Evolutionary conservation across 37 sponge, comb jelly and placozoan genomes (phyloP).

Genomic region (Halisarca cf. caerulea): DNA sequence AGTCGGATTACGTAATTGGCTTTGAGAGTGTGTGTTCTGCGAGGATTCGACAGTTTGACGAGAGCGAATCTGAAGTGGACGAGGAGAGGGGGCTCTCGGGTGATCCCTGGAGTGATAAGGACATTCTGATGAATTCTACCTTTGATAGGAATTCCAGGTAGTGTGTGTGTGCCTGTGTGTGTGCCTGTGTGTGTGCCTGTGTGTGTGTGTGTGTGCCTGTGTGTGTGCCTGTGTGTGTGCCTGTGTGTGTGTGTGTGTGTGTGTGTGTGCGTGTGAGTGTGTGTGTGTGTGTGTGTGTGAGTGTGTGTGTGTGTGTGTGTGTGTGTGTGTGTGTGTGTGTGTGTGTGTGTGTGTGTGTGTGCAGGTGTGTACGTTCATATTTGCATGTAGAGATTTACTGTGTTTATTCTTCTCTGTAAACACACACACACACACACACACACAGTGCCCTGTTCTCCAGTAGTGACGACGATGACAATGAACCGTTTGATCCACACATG

Average conservation of each 20-base stretch:
- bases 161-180: constrained; percentile 12
- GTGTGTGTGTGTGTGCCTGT: constrained; percentile 33
- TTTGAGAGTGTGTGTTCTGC: constrained; percentile 59
- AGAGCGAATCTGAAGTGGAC: constrained; percentile 18
- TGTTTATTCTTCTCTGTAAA: background rate
- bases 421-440: background rate
- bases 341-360: background rate
- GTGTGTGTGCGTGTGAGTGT: background rate
- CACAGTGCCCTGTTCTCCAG: background rate
- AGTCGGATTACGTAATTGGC: background rate
- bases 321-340: background rate
- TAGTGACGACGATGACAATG: background rate
- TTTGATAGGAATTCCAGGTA: constrained; percentile 15
- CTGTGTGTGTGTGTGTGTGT: constrained; percentile 18
- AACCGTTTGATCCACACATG: background rate
- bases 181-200: constrained; percentile 5
- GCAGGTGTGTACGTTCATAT: background rate
- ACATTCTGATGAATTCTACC: background rate
- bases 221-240: constrained; percentile 26
- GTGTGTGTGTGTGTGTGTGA: background rate
- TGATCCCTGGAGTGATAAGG: background rate
- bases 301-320: background rate
- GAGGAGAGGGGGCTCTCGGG: background rate
- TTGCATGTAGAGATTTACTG: background rate
- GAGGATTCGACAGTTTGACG: constrained; percentile 77